A percentile compares a stretch with the other conserved stretches of the same genome.
Conservation (phyloP, 2,797 vertebrate genomes). For the Cuniculus paca region DNA sequence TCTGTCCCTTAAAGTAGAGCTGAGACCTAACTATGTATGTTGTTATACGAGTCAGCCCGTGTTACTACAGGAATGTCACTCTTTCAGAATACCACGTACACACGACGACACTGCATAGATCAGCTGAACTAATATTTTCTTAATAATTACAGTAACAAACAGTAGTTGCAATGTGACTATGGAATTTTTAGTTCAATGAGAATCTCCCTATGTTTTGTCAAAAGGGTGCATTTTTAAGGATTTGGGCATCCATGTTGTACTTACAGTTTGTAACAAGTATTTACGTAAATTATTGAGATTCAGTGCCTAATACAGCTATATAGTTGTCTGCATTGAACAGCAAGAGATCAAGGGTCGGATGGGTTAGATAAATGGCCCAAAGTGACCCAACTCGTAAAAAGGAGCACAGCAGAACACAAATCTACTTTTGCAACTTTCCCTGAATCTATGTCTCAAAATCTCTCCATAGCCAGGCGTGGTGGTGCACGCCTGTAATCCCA, state of each 20-base stretch:
- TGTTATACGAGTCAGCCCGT: background rate
- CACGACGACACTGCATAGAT: background rate
- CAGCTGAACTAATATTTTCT: conserved; percentile 1
- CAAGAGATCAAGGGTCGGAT: background rate
- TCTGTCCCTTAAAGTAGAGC: background rate
- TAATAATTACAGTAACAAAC: background rate
- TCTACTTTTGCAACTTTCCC: background rate
- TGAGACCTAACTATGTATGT: background rate
- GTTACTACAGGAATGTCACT: background rate
- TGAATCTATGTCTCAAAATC: conserved; percentile 21
- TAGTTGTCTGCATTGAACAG: background rate
- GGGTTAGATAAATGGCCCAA: background rate
- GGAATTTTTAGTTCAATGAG: background rate
- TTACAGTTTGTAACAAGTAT: background rate
- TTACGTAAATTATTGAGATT: conserved; percentile 28
- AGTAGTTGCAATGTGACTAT: background rate
- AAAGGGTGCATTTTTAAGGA: conserved; percentile 45
- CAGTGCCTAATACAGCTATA: background rate
- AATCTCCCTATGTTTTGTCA: background rate
- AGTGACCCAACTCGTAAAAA: background rate
- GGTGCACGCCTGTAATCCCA: background rate
- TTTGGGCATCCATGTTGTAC: background rate
- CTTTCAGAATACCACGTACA: background rate
- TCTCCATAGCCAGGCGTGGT: background rate
- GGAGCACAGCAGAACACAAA: background rate